Percentiles rank a stretch among this genome's conserved stretches.
phyloP scores from a whole-genome alignment of 1,140 invertebrate species.

The Scaptomyza graminum region DNA sequence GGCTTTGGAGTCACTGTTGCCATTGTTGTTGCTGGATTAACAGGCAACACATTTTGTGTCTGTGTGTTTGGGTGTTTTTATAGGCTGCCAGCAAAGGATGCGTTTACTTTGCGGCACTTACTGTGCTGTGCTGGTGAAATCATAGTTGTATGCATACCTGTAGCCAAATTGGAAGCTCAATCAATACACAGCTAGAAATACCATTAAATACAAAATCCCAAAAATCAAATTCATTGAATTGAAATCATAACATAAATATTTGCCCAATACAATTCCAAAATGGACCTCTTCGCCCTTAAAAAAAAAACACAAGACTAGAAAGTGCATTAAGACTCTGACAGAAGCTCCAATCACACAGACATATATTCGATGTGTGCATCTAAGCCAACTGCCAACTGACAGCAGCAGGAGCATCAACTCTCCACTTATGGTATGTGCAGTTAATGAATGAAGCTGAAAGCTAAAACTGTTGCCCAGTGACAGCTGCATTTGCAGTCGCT shows the following conservation, averaged over 20 bases:
- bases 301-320: slow-evolving; percentile 18
- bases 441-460: slow-evolving; percentile 24
- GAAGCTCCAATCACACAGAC: not conserved
- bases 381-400: slow-evolving; percentile 7
- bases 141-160: slow-evolving; percentile 16
- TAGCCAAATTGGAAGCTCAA: slow-evolving; percentile 12
- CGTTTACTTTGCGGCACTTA: slow-evolving; percentile 48
- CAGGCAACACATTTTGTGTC: slow-evolving; percentile 32
- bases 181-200: slow-evolving; percentile 37
- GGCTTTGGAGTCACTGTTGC: slow-evolving; percentile 6
- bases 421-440: not conserved
- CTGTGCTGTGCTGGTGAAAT: slow-evolving; percentile 29
- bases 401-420: not conserved
- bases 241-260: slow-evolving; percentile 68
- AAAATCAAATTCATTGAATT: slow-evolving; percentile 33
- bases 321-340: slow-evolving; percentile 34
- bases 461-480: slow-evolving; percentile 11
- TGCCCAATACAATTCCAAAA: slow-evolving; percentile 47
- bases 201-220: slow-evolving; percentile 59
- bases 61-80: slow-evolving; percentile 21
- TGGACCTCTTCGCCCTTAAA: not conserved
- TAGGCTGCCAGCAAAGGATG: too few relatives aligned
- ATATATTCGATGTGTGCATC: not conserved
- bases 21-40: slow-evolving; percentile 70
- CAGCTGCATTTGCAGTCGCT: slow-evolving; percentile 16